A percentile compares a stretch with the other conserved stretches of the same genome.
Conservation (phyloP, 2,888 invertebrate genomes). For the Dermolepida albohirtum region DNA sequence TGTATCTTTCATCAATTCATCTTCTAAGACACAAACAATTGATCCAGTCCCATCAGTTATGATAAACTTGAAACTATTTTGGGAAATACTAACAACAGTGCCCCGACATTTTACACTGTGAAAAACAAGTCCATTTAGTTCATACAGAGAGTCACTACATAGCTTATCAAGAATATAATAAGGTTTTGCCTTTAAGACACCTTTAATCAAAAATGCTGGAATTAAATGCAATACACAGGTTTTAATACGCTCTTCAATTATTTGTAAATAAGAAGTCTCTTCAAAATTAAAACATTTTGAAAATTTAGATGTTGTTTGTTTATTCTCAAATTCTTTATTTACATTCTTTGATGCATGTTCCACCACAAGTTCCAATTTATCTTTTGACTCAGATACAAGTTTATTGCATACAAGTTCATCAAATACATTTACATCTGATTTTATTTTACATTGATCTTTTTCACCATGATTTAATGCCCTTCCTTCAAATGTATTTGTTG, state of each 20-base stretch:
- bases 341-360: too few species aligned
- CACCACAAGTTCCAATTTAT: too few species aligned
- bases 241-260: slow-evolving; percentile 10
- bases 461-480: too few species aligned
- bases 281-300: background rate
- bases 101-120: slow-evolving; percentile 22
- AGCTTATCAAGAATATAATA: slow-evolving; percentile 16
- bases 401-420: too few species aligned
- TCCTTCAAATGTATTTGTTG: too few species aligned
- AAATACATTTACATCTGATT: too few species aligned
- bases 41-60: slow-evolving; percentile 15
- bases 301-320: background rate
- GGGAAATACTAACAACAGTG: background rate
- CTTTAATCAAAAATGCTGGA: background rate
- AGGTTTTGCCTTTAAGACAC: slow-evolving; percentile 1
- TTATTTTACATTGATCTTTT: too few species aligned
- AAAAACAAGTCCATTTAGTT: slow-evolving; percentile 7
- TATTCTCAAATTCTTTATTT: too few species aligned
- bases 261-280: slow-evolving; percentile 18
- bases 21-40: background rate
- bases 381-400: too few species aligned
- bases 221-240: background rate
- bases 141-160: background rate
- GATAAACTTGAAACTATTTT: background rate
- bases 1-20: background rate